These are phyloP conservation scores for fruit fly (Drosophila melanogaster) DNA, from an alignment of 1,140 invertebrate genomes.

Conservation along the genomic window Release_6_plus_ISO1_MT NT_033777.3:22123501-22124000, in stretches of 20 bases:
- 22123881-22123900: constrained; percentile 25
- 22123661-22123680: constrained; percentile 53
- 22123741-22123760: constrained; percentile 54
- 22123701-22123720: constrained; percentile 12
- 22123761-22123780: constrained; percentile 63
- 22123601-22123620: constrained; percentile 37
- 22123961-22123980: constrained; percentile 38
- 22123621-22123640: constrained; percentile 15
- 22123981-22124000: constrained; percentile 45
- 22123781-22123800: constrained; percentile 38
- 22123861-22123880: constrained; percentile 37
- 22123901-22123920: constrained; percentile 29
- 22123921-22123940: constrained; percentile 53
- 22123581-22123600: no score
- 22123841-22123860: not conserved
- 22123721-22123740: constrained; percentile 35
- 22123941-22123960: constrained; percentile 66
- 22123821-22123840: no score
- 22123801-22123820: not conserved
- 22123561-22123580: no score
- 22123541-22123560: no score
- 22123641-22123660: constrained; percentile 60
- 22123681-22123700: constrained; percentile 13
- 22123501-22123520: no score
- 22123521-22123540: no score